Conservation (phyloP, 1,140 invertebrate genomes). For the Trichomalopsis sarcophagae region DNA sequence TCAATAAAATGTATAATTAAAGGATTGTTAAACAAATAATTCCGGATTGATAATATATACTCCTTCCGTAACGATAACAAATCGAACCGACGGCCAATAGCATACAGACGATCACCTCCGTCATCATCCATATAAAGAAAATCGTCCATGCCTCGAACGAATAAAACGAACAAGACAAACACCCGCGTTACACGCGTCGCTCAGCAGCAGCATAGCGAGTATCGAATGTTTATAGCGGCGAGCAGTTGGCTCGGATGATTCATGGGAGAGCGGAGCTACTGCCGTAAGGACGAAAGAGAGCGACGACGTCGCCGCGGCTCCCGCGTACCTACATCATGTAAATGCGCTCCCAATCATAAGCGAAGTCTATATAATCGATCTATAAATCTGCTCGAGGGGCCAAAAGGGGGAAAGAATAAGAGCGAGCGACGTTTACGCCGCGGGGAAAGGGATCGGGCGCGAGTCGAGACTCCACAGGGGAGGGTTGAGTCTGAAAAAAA, state of each 20-base stretch:
- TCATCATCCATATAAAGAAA: neutral
- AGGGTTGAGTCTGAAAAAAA: neutral
- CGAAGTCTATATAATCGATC: slow-evolving; percentile 75
- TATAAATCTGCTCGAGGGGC: slow-evolving; percentile 73
- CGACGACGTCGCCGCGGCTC: slow-evolving; percentile 27
- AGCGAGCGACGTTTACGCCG: neutral
- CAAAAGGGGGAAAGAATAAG: slow-evolving; percentile 4
- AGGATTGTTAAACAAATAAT: no score
- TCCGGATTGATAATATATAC: no score
- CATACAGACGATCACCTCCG: neutral
- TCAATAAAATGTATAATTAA: no score
- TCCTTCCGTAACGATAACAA: neutral
- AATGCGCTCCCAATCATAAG: slow-evolving; percentile 73
- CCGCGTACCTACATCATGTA: slow-evolving; percentile 70
- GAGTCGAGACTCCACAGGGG: neutral
- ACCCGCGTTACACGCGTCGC: slow-evolving; percentile 66
- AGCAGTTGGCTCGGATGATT: slow-evolving; percentile 72
- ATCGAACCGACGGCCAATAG: neutral
- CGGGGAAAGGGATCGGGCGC: neutral
- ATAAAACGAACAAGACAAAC: slow-evolving; percentile 63
- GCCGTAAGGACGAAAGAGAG: slow-evolving; percentile 43
- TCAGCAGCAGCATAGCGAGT: slow-evolving; percentile 56
- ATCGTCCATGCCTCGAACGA: neutral
- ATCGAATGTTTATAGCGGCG: slow-evolving; percentile 72
- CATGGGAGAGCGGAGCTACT: slow-evolving; percentile 60